phyloP scores from a whole-genome alignment of 1,140 invertebrate species.

The Tribolium madens region DNA sequence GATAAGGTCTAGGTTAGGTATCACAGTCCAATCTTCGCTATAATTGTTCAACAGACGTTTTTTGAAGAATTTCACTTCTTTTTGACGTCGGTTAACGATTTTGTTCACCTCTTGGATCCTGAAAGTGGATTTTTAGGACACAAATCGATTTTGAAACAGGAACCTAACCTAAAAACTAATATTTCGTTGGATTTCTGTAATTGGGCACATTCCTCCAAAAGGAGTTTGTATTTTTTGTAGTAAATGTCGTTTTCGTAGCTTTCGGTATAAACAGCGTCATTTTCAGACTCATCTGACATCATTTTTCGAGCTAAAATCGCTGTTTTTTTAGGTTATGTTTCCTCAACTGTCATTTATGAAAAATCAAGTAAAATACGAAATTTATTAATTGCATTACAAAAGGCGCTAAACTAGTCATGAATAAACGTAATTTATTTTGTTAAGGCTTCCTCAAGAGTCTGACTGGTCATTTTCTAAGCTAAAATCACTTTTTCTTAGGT shows the following conservation, averaged over 20 bases:
- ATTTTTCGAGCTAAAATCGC: constrained; percentile 52
- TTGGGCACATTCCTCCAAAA: constrained; percentile 74
- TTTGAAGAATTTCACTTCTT: constrained; percentile 70
- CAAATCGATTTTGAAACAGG: constrained; percentile 41
- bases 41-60: constrained; percentile 64
- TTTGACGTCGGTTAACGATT: constrained; percentile 69
- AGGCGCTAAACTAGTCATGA: constrained; percentile 20
- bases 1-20: constrained; percentile 58
- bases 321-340: not conserved
- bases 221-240: constrained; percentile 73
- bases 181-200: constrained; percentile 76
- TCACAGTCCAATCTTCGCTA: constrained; percentile 63
- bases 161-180: constrained; percentile 71
- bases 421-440: constrained; percentile 57
- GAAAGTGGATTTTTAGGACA: constrained; percentile 54
- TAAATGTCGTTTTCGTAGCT: constrained; percentile 71
- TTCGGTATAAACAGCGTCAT: constrained; percentile 62
- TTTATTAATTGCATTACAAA: not conserved
- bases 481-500: not conserved
- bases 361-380: not conserved
- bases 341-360: not conserved
- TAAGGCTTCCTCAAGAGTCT: no score
- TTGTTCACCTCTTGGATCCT: constrained; percentile 73
- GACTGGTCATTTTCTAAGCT: constrained; percentile 63
- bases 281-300: constrained; percentile 66